These are phyloP conservation scores for Dendroctonus valens DNA, from an alignment of 1,140 invertebrate species.

Conservation along the genomic window DNA sequence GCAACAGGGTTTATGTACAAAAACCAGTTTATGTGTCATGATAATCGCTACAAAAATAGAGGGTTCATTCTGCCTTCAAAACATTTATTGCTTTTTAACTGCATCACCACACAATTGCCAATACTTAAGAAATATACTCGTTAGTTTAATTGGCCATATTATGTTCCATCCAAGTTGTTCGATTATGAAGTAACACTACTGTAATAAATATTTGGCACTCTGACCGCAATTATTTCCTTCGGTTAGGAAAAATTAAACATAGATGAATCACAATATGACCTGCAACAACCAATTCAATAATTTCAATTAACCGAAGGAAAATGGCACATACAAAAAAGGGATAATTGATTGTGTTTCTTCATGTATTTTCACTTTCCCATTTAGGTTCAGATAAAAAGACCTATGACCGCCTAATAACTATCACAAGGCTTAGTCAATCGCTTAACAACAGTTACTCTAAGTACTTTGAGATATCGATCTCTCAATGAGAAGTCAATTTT, in stretches of 20 bases:
- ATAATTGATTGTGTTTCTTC: no score
- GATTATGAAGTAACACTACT: conserved; percentile 11
- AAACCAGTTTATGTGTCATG: conserved; percentile 41
- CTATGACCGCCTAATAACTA: conserved; percentile 41
- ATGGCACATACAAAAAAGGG: no score
- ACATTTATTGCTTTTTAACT: conserved; percentile 47
- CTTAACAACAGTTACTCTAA: conserved; percentile 12
- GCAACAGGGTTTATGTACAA: conserved; percentile 13
- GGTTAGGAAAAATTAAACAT: background rate
- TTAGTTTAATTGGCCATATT: background rate
- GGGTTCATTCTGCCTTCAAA: conserved; percentile 50
- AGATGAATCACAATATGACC: no score
- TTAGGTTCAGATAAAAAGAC: background rate
- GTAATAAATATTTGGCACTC: conserved; percentile 30
- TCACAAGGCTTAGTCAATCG: conserved; percentile 42
- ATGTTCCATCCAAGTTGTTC: conserved; percentile 2
- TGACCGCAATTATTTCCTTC: background rate
- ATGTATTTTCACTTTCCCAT: background rate
- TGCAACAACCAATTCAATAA: no score
- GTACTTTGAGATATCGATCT: background rate
- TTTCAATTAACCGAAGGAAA: no score
- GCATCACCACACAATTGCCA: conserved; percentile 6
- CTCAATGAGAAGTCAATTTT: conserved; percentile 24
- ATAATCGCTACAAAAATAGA: conserved; percentile 53
- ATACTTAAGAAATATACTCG: background rate